Evolutionary conservation across 1,140 invertebrate species (phyloP), one percentile per base, ranked within the genome.

Genomic region (Leptopilina clavipes): DNA sequence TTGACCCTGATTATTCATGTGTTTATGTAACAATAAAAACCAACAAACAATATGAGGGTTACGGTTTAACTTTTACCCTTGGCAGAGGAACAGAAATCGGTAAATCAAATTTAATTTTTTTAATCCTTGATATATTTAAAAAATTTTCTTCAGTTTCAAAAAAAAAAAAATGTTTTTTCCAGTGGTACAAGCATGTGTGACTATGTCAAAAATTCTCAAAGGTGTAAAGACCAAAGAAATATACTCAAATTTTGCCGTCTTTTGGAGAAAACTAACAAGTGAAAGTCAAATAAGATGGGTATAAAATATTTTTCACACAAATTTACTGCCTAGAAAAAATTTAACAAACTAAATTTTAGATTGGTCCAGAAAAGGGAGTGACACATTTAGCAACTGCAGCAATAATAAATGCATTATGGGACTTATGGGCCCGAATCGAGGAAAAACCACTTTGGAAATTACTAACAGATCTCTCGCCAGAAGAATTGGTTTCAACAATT

Each of bases 211-310:
- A 54, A 88, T 97, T 37, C 87, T 98, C 0, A 88, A 95, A 17
- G 94, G 94, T 0, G 84, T 92, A 86, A 91, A 93, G 85, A 87
- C 91, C 73, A 83, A 90, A 6, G 92, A 94, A 14, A 97, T 98
- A 79, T 97, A 93, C 83, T 89, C 91, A 1, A 91, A 97, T 85
- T 98, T 98, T 88, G 94, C 91, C 9, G 83, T 77, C 0, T 97
- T 96, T 84, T 98, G 96, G 95, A 91, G 95, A 73, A 91, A 92
- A 25, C 87, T 98, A 5, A 97, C 96, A 0, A 96, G 95, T 83
- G 96, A 98, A 83, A 94, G 95, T 65, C 97, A 98, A 90, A 90
- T 98, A 79, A 92, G 97, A 95, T 98, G 97, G 97, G 95, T 96
- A 92, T 89, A 90, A 37, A 14, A 17, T 22, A 56, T 7, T 18